These are phyloP conservation scores for Sclerurus mexicanus DNA, from an alignment of 2,113 vertebrate genomes.

Conservation along the genomic window DNA sequence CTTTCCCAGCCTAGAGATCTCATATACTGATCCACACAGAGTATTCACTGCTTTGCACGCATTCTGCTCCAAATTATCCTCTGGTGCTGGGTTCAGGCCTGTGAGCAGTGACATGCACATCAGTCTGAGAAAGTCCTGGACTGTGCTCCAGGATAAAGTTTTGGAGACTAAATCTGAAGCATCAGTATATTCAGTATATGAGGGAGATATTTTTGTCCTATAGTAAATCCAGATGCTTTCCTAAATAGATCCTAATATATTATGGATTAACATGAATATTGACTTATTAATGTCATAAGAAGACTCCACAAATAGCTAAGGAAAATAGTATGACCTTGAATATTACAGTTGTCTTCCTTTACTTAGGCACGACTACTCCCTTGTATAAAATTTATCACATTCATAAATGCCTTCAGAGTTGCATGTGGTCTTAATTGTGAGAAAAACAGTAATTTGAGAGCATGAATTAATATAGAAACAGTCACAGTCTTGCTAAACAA, in stretches of 20 bases:
- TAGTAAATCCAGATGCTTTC: background rate
- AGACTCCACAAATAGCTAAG: background rate
- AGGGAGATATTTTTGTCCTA: background rate
- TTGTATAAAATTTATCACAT: background rate
- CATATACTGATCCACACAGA: rapidly evolving
- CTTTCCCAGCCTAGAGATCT: background rate
- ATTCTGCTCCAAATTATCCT: background rate
- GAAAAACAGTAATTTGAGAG: background rate
- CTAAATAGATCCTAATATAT: background rate
- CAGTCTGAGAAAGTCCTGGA: background rate
- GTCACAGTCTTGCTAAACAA: background rate
- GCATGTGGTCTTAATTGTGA: background rate
- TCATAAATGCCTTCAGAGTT: background rate
- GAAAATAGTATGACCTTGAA: background rate
- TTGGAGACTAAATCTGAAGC: background rate
- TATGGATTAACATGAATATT: background rate
- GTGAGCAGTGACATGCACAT: background rate
- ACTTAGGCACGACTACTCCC: background rate
- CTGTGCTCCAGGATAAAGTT: background rate
- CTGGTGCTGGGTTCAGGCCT: background rate
- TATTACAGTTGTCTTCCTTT: background rate
- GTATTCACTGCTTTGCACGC: rapidly evolving
- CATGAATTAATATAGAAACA: background rate
- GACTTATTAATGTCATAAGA: background rate
- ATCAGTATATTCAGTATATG: background rate